Evolutionary conservation across 30 jellyfish, hydroid and myxozoan species (phyloP), one percentile per base, ranked within the genome.

Genomic region (Cassiopea andromeda): DNA sequence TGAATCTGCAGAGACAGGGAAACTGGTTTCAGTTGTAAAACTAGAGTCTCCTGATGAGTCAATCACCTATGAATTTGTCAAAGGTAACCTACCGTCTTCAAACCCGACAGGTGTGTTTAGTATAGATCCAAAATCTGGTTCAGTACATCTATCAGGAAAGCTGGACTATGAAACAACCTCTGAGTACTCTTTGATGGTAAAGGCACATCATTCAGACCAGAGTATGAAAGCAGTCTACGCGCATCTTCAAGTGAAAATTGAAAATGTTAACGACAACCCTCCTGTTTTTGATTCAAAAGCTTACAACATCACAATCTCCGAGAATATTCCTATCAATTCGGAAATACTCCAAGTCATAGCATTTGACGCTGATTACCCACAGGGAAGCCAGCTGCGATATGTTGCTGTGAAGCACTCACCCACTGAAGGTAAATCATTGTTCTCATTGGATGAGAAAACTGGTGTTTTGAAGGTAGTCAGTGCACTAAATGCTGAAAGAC

Each of bases 151-250:
- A 19, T 57, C 44, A 50, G 88, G 91, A 73, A 59, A 14, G 46
- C 94, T 96, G 45, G 97, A 96, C 80, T 92, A 88, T 69, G 99
- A 96, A 75, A 81, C 85, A 7, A 84, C 86, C 44, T 90, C 85
- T 17, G 57, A 49, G 19, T 91, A 89, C 84, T 82, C 87, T 69
- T 48, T 96, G 87, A 60, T 92, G 90, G 94, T 96, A n/a, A 87
- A 78, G 60, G 94, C 94, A 5, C 67, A 71, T 27, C 85, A 68
- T 13, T 43, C 81, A 4, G 82, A 69, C 13, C 77, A 48, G 38
- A 43, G 72, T 14, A 84, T 58, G 8, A 60, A 87, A 45, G 16
- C 80, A 38, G 97, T 92, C 13, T 90, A 14, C 86, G 68, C 57
- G 58, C 9, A 44, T 75, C 76, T 92, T 60, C 64, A 90, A 44